Evolutionary conservation across 2,888 invertebrate species (phyloP).

Genomic region (Homarus gammarus): DNA sequence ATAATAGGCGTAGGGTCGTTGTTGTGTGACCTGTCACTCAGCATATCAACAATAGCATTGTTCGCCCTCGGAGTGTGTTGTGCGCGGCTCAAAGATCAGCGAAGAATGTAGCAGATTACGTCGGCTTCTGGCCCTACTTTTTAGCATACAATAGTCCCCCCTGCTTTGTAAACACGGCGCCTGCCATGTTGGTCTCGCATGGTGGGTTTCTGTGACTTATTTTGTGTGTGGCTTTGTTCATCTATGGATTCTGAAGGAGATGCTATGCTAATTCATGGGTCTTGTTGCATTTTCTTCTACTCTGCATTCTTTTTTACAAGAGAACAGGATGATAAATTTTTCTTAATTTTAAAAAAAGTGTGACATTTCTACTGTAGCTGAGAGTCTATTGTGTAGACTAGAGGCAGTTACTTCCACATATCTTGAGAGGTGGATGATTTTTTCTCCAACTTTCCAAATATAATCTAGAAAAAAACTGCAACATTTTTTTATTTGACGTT

Average conservation of each 20-base stretch:
- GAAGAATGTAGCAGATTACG: not conserved
- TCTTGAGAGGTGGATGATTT: no score
- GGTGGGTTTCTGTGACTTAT: not conserved
- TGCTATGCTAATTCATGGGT: not conserved
- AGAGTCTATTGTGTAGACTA: no score
- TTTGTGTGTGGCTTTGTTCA: not conserved
- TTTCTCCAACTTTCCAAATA: no score
- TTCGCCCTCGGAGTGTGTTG: not conserved
- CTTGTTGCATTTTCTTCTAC: no score
- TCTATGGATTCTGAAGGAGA: not conserved
- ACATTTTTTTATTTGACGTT: no score
- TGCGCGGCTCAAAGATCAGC: not conserved
- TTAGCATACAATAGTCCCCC: conserved; percentile 34
- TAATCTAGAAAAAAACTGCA: no score
- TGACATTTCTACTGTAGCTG: no score
- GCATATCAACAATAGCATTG: conserved; percentile 2
- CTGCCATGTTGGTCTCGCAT: conserved; percentile 8
- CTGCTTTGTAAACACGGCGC: conserved; percentile 26
- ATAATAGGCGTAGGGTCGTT: no score
- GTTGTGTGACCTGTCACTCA: conserved; percentile 18
- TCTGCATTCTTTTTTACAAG: no score
- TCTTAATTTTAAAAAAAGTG: no score
- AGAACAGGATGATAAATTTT: no score
- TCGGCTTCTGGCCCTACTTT: conserved; percentile 1
- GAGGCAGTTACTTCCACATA: no score